These are phyloP conservation scores for Hormaphis cornu DNA, from an alignment of 1,140 invertebrate genomes.

Conservation along the genomic window DNA sequence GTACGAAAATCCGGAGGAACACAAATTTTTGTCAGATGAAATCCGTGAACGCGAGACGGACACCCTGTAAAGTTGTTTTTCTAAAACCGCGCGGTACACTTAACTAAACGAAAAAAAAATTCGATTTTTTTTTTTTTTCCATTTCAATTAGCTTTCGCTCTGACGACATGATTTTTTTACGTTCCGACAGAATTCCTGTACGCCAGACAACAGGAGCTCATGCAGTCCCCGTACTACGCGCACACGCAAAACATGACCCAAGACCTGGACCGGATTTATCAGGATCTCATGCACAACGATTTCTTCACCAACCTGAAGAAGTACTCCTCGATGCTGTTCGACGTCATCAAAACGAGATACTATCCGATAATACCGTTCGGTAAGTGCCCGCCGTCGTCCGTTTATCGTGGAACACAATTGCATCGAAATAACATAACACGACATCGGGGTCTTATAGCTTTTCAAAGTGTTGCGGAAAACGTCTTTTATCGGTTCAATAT, in stretches of 20 bases:
- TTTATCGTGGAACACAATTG: no score
- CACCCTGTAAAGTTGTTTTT: no score
- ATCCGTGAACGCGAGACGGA: no score
- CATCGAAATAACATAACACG: no score
- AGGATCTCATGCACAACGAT: conserved; percentile 63
- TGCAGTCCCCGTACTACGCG: conserved; percentile 68
- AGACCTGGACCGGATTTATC: conserved; percentile 64
- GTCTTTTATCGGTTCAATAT: no score
- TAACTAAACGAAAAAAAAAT: neutral
- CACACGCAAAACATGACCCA: conserved; percentile 67
- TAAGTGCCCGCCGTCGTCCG: conserved; percentile 42
- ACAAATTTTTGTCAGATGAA: no score
- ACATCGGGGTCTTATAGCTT: no score
- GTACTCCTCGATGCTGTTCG: conserved; percentile 55
- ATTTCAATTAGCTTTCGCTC: no score
- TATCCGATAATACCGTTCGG: conserved; percentile 67
- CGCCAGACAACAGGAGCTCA: conserved; percentile 62
- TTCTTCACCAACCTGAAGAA: conserved; percentile 64
- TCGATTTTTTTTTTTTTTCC: neutral
- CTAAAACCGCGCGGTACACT: no score
- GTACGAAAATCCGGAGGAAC: no score
- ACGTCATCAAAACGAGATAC: conserved; percentile 62
- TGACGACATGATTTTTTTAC: neutral
- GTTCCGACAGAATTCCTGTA: conserved; percentile 60
- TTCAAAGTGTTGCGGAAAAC: no score